Evolutionary conservation across 35 echinoderm and acorn worm species (phyloP), one percentile per base, ranked within the genome.

Genomic region (Heliocidaris tuberculata): DNA sequence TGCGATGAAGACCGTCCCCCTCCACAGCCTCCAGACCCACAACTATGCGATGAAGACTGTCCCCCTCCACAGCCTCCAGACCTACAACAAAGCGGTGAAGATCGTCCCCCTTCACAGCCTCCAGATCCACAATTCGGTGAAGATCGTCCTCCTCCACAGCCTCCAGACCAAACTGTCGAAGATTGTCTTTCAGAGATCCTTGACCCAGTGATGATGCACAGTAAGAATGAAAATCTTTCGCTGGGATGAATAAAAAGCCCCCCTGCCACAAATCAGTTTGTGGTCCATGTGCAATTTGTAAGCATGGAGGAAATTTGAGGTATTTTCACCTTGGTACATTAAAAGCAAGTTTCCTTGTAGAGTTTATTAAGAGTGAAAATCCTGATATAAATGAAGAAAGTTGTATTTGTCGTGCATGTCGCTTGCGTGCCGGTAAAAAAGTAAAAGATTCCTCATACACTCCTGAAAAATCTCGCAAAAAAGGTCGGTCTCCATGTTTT

Each of bases 361-460:
- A 90, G 32, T 19, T 90, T 24, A 90, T 90, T 42, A 90, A 90
- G 47, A 90, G 47, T 90, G 32, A 32, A 90, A 30, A 48, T 90
- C 88, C 88, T 24, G 6, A 90, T 90, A 10, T 90, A 90, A 90
- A 31, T 10, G 27, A 90, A 9, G 19, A 32, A 90, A 32, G 32
- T 48, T 90, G 88, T 32, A 90, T 90, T 42, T 90, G 88, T 31
- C 21, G 32, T 90, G 88, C 88, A 32, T 90, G 88, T 48, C 21
- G 88, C 6, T 19, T 31, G 6, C 21, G 32, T 6, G 21, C 21
- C 35, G 31, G 2, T 30, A 90, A 31, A 90, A 90, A 90, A 31
- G 88, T 90, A 42, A 90, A 90, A 90, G 88, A 90, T 90, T 32
- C 88, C 35, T 30, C 88, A 30, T 90, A 90, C 88, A 90, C 88